These are phyloP conservation scores for Steatocranus sp. DNA, from an alignment of 2,797 vertebrate genomes.

Conservation along the genomic window DNA sequence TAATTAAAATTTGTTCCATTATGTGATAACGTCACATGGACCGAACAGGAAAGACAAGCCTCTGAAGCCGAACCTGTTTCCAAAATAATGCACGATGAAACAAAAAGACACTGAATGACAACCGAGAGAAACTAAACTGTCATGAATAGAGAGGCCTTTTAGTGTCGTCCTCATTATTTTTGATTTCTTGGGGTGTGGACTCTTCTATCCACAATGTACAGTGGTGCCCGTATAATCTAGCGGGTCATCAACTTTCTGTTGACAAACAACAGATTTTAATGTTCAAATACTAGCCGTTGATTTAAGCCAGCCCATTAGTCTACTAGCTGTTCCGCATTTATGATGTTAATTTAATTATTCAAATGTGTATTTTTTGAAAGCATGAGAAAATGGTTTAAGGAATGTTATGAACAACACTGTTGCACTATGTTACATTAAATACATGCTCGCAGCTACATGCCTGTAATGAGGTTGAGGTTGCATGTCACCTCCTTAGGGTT, in stretches of 20 bases:
- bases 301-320: neutral
- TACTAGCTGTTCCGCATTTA: neutral
- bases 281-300: neutral
- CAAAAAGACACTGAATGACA: neutral
- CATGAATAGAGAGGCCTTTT: neutral
- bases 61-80: neutral
- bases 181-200: neutral
- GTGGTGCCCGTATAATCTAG: neutral
- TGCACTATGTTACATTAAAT: neutral
- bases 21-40: neutral
- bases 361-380: neutral
- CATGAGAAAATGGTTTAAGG: neutral
- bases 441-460: rapidly evolving
- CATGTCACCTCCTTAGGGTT: neutral
- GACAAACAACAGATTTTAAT: neutral
- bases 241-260: neutral
- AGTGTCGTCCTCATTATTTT: neutral
- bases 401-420: neutral
- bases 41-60: neutral
- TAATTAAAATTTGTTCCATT: neutral
- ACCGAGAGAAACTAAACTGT: neutral
- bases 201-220: neutral
- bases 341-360: neutral
- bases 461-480: neutral
- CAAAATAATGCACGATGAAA: neutral